Evolutionary conservation across 1,140 invertebrate genomes (phyloP).

Genomic region (Gryon sp.): DNA sequence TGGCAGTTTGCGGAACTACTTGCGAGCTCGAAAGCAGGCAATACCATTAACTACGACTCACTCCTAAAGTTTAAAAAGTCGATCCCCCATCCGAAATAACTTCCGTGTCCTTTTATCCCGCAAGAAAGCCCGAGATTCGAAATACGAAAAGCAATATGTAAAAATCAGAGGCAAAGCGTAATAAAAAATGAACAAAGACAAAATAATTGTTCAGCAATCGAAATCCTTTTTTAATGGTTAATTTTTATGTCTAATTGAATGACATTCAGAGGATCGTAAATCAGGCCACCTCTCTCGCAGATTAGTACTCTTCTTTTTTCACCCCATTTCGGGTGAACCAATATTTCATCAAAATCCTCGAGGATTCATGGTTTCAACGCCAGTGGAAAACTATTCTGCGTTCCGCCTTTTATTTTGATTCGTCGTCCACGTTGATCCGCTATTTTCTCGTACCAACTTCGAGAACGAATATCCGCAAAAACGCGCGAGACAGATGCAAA

Average conservation of each 20-base stretch:
- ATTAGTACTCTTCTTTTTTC: slow-evolving; percentile 31
- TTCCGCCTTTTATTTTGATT: slow-evolving; percentile 42
- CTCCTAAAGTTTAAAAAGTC: slow-evolving; percentile 72
- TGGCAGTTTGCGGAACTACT: slow-evolving; percentile 56
- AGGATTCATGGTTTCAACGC: slow-evolving; percentile 37
- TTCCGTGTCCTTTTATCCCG: slow-evolving; percentile 27
- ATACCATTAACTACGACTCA: slow-evolving; percentile 71
- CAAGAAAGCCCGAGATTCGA: slow-evolving; percentile 6
- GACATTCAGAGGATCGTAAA: slow-evolving; percentile 16
- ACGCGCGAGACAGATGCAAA: slow-evolving; percentile 29
- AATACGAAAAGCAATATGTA: neutral
- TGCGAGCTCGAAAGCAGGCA: slow-evolving; percentile 62
- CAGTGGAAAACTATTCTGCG: slow-evolving; percentile 3
- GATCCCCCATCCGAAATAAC: slow-evolving; percentile 54
- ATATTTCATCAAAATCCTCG: slow-evolving; percentile 40
- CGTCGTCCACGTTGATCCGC: slow-evolving; percentile 17
- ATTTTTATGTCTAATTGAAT: slow-evolving; percentile 37
- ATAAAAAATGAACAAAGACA: neutral
- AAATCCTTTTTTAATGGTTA: slow-evolving; percentile 2
- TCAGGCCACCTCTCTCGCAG: neutral
- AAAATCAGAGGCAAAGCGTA: neutral
- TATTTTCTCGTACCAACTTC: slow-evolving; percentile 14
- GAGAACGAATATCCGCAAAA: slow-evolving; percentile 12
- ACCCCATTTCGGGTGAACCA: neutral
- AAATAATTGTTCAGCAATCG: slow-evolving; percentile 1